These are phyloP conservation scores for Lacerta viridis DNA, from an alignment of 2,797 vertebrate species.

Conservation along the genomic window DNA sequence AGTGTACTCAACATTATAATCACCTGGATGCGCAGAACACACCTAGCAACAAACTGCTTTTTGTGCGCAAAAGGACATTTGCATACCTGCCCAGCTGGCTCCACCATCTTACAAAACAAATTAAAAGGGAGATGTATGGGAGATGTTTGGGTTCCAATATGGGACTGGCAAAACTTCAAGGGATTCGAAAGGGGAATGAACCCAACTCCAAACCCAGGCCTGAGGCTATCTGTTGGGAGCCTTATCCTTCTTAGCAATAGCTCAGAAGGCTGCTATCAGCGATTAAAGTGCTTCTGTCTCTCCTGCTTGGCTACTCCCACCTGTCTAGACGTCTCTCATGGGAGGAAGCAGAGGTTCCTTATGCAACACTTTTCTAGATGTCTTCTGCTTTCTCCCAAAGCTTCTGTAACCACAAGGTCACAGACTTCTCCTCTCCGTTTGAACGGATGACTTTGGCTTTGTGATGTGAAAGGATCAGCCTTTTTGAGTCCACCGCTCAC, in stretches of 20 bases:
- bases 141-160: conserved; percentile 59
- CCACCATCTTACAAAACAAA: conserved; percentile 11
- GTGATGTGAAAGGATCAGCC: too few species aligned
- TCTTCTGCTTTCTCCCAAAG: conserved; percentile 11
- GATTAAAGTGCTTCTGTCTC: conserved; percentile 59
- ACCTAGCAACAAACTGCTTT: not conserved
- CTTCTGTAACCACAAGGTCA: not conserved
- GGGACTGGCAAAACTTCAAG: conserved; percentile 70
- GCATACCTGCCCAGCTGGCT: conserved; percentile 6
- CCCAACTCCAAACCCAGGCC: conserved; percentile 65
- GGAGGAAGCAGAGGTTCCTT: conserved; percentile 39
- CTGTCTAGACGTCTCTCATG: conserved; percentile 54
- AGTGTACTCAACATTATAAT: conserved; percentile 31
- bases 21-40: conserved; percentile 28
- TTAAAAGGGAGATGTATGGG: conserved; percentile 46
- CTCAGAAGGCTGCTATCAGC: conserved; percentile 66
- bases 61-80: conserved; percentile 44
- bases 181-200: conserved; percentile 60
- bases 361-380: not conserved
- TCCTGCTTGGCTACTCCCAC: conserved; percentile 52
- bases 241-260: conserved; percentile 47
- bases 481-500: too few species aligned
- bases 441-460: not conserved
- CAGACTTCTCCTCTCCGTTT: not conserved
- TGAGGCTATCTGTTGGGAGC: conserved; percentile 60